These are phyloP conservation scores for Seira musarum DNA, from an alignment of 2,888 invertebrate genomes.

Conservation along the genomic window DNA sequence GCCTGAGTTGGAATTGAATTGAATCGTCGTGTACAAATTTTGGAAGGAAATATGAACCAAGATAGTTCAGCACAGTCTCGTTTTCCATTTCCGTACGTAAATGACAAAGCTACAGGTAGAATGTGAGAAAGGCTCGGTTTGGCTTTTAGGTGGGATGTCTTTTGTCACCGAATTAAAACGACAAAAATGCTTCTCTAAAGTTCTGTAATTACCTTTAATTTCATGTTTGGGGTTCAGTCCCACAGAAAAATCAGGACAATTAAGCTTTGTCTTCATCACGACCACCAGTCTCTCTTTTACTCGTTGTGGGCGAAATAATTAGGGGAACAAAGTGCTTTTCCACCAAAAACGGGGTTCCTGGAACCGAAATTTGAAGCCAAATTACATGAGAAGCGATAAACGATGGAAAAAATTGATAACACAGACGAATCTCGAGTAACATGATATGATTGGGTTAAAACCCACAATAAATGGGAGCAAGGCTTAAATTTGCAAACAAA, in stretches of 20 bases:
- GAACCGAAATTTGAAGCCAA: neutral
- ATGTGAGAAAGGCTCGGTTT: neutral
- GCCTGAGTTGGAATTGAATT: too few relatives aligned
- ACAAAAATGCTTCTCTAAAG: neutral
- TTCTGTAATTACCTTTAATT: conserved; percentile 49
- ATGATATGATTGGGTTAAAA: too few relatives aligned
- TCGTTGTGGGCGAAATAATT: conserved; percentile 8
- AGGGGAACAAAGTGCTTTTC: neutral
- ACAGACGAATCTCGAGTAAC: too few relatives aligned
- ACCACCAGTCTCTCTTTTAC: too few relatives aligned
- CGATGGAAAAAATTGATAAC: too few relatives aligned
- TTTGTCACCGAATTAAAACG: conserved; percentile 2
- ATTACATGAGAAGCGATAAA: too few relatives aligned
- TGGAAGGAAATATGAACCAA: too few relatives aligned
- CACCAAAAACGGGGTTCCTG: neutral
- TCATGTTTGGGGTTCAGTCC: conserved; percentile 49
- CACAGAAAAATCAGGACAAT: neutral
- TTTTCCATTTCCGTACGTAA: too few relatives aligned
- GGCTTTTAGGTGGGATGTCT: conserved; percentile 44
- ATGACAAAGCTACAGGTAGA: neutral
- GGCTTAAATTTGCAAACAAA: too few relatives aligned
- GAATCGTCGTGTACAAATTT: too few relatives aligned
- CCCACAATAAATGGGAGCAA: too few relatives aligned
- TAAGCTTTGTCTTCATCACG: neutral
- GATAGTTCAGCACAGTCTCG: too few relatives aligned